Conservation (phyloP, 2,888 invertebrate genomes). For the Agrilus mali region DNA sequence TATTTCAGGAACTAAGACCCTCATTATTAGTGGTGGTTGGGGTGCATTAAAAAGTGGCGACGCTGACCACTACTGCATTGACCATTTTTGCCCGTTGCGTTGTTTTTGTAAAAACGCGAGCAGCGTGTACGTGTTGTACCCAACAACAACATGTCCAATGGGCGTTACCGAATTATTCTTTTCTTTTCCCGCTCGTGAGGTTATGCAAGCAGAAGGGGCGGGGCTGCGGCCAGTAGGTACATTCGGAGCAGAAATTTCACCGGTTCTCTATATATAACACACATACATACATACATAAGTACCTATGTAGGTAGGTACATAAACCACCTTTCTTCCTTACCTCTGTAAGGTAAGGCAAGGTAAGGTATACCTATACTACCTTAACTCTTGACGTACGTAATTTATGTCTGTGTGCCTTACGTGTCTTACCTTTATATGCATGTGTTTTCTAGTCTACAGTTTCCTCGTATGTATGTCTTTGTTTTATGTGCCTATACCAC, state of each 20-base stretch:
- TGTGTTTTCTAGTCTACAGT: too few species aligned
- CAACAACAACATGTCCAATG: conserved; percentile 32
- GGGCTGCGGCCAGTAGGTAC: conserved; percentile 26
- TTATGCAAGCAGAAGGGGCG: conserved; percentile 39
- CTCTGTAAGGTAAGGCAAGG: too few species aligned
- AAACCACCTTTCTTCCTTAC: too few species aligned
- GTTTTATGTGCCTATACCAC: too few species aligned
- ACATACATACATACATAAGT: too few species aligned
- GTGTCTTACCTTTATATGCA: conserved; percentile 13
- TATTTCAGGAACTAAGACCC: too few species aligned
- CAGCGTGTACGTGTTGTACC: conserved; percentile 36
- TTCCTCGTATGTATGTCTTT: too few species aligned
- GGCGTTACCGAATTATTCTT: conserved; percentile 39
- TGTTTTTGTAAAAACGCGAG: too few species aligned
- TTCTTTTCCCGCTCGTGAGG: conserved; percentile 37
- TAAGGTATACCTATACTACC: too few species aligned
- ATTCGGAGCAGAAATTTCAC: conserved; percentile 23
- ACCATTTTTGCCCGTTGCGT: conserved; percentile 31
- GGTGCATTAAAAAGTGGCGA: background rate
- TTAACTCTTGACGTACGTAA: conserved; percentile 8
- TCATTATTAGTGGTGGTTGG: too few species aligned
- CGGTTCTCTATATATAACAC: conserved; percentile 6
- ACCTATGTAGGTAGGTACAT: too few species aligned
- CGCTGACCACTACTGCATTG: conserved; percentile 7
- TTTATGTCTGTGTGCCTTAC: conserved; percentile 14